Conservation (phyloP, 37 sponge, comb jelly and placozoan species). For the Oopsacas minuta region DNA sequence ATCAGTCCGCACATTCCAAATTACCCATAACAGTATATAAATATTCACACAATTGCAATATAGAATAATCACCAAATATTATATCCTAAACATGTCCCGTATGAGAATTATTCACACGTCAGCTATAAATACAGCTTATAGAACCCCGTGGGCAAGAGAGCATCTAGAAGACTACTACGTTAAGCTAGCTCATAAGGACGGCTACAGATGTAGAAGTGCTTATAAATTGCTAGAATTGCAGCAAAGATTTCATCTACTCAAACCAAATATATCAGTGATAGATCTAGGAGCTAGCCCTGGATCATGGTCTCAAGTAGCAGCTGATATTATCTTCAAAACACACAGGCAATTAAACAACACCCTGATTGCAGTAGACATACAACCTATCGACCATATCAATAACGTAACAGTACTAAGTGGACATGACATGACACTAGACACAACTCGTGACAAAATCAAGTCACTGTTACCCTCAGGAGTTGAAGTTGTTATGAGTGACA, state of each 20-base stretch:
- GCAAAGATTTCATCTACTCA: not conserved
- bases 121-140: not conserved
- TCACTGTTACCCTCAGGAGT: not conserved
- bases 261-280: not conserved
- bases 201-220: not conserved
- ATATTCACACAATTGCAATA: too few relatives aligned
- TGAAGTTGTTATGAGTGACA: not conserved
- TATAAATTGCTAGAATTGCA: not conserved
- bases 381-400: not conserved
- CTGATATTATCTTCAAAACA: not conserved
- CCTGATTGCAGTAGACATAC: not conserved
- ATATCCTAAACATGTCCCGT: too few relatives aligned
- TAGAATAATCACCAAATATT: too few relatives aligned
- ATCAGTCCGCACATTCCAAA: too few relatives aligned
- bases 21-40: too few relatives aligned
- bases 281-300: constrained; percentile 7
- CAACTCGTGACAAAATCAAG: not conserved
- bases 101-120: not conserved
- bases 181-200: not conserved
- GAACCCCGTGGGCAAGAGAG: not conserved
- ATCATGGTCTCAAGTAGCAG: not conserved
- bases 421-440: not conserved
- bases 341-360: not conserved
- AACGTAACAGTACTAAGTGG: not conserved
- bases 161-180: not conserved